Conservation (phyloP, 2,113 vertebrate genomes). For the Coracopsis vasa region DNA sequence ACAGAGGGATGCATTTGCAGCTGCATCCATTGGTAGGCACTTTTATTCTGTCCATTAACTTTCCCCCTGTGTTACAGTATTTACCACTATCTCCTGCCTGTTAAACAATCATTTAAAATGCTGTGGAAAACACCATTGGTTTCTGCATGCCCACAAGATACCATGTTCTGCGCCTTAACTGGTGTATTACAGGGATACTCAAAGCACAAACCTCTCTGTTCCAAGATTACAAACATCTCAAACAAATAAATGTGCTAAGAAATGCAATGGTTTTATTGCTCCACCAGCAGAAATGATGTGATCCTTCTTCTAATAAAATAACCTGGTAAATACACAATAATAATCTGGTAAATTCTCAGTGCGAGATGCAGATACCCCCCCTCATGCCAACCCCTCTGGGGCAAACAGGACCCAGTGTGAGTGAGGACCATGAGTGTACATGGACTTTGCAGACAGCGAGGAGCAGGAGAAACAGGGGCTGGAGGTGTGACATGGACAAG, state of each 20-base stretch:
- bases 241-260: neutral
- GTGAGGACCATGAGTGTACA: rapidly evolving
- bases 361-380: neutral
- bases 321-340: neutral
- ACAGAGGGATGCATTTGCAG: neutral
- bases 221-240: neutral
- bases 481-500: neutral
- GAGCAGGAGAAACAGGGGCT: neutral
- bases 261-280: neutral
- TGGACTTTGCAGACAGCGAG: neutral
- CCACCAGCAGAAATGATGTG: neutral
- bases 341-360: neutral
- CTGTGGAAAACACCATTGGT: neutral
- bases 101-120: neutral
- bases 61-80: neutral
- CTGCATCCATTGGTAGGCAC: neutral
- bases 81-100: neutral
- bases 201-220: neutral
- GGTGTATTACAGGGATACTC: neutral
- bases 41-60: neutral
- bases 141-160: neutral
- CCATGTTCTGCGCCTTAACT: neutral
- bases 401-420: neutral
- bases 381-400: neutral
- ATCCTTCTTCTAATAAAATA: neutral